Percentiles rank a stretch among this genome's conserved stretches.
Conservation (phyloP, 1,140 invertebrate species). For the Trichomalopsis sarcophagae region DNA sequence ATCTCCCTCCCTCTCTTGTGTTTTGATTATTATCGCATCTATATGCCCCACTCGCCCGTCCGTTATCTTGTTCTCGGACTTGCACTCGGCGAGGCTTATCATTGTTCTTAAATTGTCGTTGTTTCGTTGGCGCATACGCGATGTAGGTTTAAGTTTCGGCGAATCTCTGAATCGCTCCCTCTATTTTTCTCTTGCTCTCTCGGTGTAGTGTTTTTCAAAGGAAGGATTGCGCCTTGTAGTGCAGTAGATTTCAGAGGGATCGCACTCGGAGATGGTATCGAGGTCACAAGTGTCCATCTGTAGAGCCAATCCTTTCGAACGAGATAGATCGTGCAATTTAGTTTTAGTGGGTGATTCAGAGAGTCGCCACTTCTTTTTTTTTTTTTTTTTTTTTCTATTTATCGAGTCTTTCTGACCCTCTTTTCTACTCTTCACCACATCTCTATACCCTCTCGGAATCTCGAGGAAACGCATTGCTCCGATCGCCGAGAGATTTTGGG, state of each 20-base stretch:
- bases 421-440: conserved; percentile 10
- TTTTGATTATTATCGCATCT: background rate
- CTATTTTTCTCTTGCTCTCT: background rate
- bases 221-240: background rate
- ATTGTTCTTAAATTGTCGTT: background rate
- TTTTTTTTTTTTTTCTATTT: background rate
- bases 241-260: background rate
- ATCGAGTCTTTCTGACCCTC: conserved; percentile 24
- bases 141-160: background rate
- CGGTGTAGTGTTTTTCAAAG: background rate
- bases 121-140: background rate
- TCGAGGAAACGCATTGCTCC: conserved; percentile 1
- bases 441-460: background rate
- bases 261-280: background rate
- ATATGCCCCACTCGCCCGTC: background rate
- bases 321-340: conserved; percentile 11
- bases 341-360: conserved; percentile 18
- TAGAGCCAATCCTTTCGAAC: background rate
- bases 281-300: background rate
- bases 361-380: background rate
- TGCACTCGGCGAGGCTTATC: background rate
- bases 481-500: background rate
- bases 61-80: background rate
- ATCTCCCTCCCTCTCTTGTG: background rate
- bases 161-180: background rate